phyloP scores from a whole-genome alignment of 2,113 vertebrate genomes.

The Toxostoma redivivum region DNA sequence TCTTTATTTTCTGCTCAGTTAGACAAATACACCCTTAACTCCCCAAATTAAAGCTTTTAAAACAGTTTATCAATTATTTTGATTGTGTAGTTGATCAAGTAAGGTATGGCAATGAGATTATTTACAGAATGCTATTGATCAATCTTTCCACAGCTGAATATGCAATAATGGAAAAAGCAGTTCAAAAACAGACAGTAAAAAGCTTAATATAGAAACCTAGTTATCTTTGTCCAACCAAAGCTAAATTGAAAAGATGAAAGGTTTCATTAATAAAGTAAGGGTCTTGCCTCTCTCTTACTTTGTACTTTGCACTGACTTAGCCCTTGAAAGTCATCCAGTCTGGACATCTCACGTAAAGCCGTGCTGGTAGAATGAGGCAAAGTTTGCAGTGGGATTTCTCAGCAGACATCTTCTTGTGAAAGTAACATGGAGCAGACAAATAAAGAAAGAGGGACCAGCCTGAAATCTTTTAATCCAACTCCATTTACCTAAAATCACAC shows the following conservation, averaged over 20 bases:
- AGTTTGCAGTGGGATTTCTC: neutral
- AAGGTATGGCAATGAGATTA: neutral
- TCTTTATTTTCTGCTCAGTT: neutral
- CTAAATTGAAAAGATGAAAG: neutral
- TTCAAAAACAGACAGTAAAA: neutral
- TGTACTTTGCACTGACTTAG: neutral
- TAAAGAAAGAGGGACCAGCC: neutral
- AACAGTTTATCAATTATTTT: neutral
- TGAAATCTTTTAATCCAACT: neutral
- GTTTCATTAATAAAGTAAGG: neutral
- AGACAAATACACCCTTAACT: neutral
- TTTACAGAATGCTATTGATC: neutral
- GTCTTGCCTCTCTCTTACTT: neutral
- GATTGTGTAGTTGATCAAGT: neutral
- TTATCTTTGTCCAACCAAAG: neutral
- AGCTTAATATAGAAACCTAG: neutral
- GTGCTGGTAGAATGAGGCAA: neutral
- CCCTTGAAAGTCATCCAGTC: neutral
- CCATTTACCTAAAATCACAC: neutral
- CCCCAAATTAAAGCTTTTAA: neutral
- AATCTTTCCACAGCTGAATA: neutral
- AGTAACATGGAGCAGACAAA: neutral
- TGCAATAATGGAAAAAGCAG: neutral
- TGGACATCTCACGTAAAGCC: neutral
- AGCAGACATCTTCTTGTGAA: neutral